Percentiles rank a stretch among this genome's conserved stretches.
Conservation (phyloP, 2,113 vertebrate species). For the Butastur rufipennis region DNA sequence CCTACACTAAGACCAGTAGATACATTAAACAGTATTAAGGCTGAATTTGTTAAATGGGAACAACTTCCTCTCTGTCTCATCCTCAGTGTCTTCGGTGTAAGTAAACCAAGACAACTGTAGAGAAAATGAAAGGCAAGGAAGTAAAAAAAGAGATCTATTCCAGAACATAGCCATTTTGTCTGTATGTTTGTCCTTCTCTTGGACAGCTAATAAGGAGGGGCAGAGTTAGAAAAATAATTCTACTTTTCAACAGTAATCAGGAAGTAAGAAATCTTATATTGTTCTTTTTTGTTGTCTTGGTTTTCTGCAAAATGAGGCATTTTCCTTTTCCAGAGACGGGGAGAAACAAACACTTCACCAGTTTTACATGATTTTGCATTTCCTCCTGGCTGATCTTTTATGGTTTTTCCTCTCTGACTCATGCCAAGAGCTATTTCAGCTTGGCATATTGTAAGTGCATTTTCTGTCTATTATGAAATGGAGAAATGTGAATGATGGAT, state of each 20-base stretch:
- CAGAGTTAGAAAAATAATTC: not conserved
- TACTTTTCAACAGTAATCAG: not conserved
- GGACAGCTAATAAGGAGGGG: not conserved
- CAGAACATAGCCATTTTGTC: not conserved
- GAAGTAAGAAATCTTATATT: not conserved
- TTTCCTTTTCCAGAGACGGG: not conserved
- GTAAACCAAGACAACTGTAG: not conserved
- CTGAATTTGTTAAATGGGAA: not conserved
- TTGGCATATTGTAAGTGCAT: not conserved
- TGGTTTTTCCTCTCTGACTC: not conserved
- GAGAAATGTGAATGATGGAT: not conserved
- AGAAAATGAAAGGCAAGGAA: not conserved
- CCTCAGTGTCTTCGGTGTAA: not conserved
- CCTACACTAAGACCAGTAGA: not conserved
- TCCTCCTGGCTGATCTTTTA: not conserved
- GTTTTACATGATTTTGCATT: not conserved
- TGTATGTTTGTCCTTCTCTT: not conserved
- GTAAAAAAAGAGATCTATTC: not conserved
- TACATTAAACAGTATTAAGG: not conserved
- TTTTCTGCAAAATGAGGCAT: not conserved
- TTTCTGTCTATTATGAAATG: slow-evolving; percentile 24
- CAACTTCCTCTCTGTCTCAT: not conserved
- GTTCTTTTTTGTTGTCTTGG: not conserved
- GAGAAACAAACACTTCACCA: not conserved
- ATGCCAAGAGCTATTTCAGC: slow-evolving; percentile 7